phyloP scores from a whole-genome alignment of 2,113 vertebrate genomes.

The Laterallus jamaicensis region DNA sequence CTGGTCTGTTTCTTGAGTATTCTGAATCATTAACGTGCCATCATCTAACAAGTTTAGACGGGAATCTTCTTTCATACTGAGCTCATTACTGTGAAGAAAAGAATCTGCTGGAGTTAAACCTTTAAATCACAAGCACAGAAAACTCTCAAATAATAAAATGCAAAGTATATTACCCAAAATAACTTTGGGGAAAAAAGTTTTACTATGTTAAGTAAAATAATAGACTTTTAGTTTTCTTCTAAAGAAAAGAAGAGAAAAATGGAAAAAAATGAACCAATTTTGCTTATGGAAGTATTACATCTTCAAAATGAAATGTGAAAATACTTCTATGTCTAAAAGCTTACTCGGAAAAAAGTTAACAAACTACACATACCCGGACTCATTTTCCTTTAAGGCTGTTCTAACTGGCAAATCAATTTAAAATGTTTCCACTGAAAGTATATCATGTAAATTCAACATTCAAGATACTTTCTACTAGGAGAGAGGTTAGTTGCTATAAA shows the following conservation, averaged over 20 bases:
- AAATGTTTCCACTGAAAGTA: neutral
- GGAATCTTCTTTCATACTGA: constrained; percentile 94
- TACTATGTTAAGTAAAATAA: neutral
- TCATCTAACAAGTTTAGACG: constrained; percentile 95
- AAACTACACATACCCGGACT: neutral
- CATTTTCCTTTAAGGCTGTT: neutral
- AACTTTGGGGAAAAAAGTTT: neutral
- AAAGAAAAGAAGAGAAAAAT: neutral
- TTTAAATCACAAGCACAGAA: neutral
- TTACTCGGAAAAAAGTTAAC: neutral
- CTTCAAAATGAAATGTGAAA: neutral
- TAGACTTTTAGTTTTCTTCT: neutral
- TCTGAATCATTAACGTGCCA: constrained; percentile 95
- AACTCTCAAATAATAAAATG: neutral
- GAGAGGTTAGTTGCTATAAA: neutral
- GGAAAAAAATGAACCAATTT: neutral
- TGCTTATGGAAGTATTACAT: neutral
- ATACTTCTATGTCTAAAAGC: neutral
- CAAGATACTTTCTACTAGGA: neutral
- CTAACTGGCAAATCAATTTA: neutral
- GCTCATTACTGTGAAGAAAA: constrained; percentile 80
- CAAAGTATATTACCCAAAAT: neutral
- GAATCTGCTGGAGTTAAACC: neutral
- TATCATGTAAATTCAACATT: neutral
- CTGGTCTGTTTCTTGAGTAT: constrained; percentile 94